phyloP scores from a whole-genome alignment of 2,797 vertebrate species.

The Orientallactaga sibirica region DNA sequence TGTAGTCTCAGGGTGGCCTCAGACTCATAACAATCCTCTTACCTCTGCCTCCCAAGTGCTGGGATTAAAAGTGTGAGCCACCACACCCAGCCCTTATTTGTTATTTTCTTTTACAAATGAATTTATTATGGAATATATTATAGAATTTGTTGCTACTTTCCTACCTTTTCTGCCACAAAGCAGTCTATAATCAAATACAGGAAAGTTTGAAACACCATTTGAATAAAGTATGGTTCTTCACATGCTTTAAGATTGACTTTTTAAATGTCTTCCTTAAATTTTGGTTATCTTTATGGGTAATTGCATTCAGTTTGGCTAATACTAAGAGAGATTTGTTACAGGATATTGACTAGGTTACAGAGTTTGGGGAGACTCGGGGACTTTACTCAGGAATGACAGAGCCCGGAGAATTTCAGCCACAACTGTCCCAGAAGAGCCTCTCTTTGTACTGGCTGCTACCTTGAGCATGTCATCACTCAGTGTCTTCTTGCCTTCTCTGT shows the following conservation, averaged over 20 bases:
- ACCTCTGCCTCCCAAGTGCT: too few relatives aligned
- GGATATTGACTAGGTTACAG: background rate
- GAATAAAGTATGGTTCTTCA: conserved; percentile 49
- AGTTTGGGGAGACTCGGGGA: background rate
- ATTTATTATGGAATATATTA: conserved; percentile 1
- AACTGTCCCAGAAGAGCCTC: background rate
- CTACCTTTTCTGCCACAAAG: background rate
- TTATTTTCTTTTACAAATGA: conserved; percentile 39
- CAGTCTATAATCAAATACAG: conserved; percentile 2
- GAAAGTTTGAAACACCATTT: background rate
- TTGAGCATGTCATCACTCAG: background rate
- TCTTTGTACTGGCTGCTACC: background rate
- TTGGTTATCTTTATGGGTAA: background rate
- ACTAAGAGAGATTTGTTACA: conserved; percentile 10
- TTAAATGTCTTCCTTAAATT: background rate
- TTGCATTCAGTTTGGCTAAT: background rate
- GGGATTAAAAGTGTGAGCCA: too few relatives aligned
- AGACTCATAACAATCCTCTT: too few relatives aligned
- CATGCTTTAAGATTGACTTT: conserved; percentile 23
- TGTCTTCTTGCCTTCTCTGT: background rate
- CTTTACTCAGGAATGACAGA: conserved; percentile 5
- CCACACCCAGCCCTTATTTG: background rate
- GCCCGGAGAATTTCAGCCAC: background rate
- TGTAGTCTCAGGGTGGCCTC: too few relatives aligned
- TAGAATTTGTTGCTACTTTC: background rate